phyloP scores from a whole-genome alignment of 53 echinoderm and acorn worm genomes.

The Apostichopus leukothele region DNA sequence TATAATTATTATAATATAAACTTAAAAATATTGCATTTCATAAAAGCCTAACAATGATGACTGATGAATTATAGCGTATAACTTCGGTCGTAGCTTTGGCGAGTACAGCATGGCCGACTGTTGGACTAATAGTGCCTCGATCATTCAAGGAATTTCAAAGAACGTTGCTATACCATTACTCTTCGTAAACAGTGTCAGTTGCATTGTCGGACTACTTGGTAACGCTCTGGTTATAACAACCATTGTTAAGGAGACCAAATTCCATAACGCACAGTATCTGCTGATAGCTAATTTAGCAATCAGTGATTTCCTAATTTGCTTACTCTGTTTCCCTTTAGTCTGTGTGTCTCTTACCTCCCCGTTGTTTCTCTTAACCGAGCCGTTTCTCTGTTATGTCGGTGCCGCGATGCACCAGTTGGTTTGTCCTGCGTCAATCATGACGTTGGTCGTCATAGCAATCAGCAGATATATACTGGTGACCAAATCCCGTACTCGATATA shows the following conservation, averaged over 20 bases:
- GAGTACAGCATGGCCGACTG: too few relatives aligned
- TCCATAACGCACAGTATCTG: constrained; percentile 2
- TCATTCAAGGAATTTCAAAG: not conserved
- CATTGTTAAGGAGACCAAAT: not conserved
- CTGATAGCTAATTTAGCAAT: not conserved
- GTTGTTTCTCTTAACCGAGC: not conserved
- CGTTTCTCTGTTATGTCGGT: not conserved
- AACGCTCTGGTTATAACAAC: not conserved
- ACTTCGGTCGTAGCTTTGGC: too few relatives aligned
- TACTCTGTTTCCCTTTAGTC: not conserved
- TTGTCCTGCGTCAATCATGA: not conserved
- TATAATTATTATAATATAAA: too few relatives aligned
- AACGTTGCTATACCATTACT: not conserved
- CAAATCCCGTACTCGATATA: not conserved
- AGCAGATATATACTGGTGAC: not conserved
- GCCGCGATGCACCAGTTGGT: not conserved
- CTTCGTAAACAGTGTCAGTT: not conserved
- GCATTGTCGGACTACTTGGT: not conserved
- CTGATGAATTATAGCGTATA: too few relatives aligned
- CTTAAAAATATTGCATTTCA: too few relatives aligned
- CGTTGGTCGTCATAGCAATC: constrained; percentile 1
- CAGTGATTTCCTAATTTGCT: not conserved
- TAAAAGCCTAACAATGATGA: too few relatives aligned
- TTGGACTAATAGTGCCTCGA: too few relatives aligned
- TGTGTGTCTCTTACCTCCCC: not conserved